These are phyloP conservation scores for Aleiodes testaceus DNA, from an alignment of 2,888 invertebrate genomes.

Conservation along the genomic window DNA sequence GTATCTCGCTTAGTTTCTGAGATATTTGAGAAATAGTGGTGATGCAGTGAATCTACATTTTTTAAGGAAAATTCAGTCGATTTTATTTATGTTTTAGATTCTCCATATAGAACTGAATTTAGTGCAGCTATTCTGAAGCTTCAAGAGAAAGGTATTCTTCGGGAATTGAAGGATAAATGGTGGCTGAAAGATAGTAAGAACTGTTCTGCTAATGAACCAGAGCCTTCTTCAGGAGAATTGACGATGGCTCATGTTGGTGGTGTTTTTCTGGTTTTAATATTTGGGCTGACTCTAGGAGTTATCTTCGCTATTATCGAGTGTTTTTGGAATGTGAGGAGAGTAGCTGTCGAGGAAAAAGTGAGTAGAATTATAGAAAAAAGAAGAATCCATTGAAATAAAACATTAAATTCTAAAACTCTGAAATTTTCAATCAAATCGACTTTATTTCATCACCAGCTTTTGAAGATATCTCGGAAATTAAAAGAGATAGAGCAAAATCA, in stretches of 20 bases:
- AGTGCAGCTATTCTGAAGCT: slow-evolving; percentile 91
- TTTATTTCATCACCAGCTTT: no score
- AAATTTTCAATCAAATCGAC: no score
- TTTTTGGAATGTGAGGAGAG: slow-evolving; percentile 86
- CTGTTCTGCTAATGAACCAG: slow-evolving; percentile 73
- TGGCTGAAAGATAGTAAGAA: slow-evolving; percentile 83
- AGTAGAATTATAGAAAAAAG: no score
- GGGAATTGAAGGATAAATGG: slow-evolving; percentile 90
- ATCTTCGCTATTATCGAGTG: slow-evolving; percentile 88
- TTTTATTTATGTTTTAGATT: no score
- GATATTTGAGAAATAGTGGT: no score
- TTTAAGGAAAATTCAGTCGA: no score
- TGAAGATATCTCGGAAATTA: no score
- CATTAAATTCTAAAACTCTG: no score
- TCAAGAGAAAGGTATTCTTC: slow-evolving; percentile 90
- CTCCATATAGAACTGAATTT: slow-evolving; percentile 84
- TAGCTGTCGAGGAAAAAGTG: slow-evolving; percentile 86
- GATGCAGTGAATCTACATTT: no score
- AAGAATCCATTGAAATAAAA: no score
- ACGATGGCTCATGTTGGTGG: slow-evolving; percentile 93
- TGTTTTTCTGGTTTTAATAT: slow-evolving; percentile 88
- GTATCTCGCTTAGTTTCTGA: no score
- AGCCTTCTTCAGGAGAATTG: slow-evolving; percentile 76
- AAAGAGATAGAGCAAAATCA: no score
- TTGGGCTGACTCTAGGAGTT: slow-evolving; percentile 82